phyloP scores from a whole-genome alignment of 2,797 vertebrate genomes.

The Decapterus maruadsi region DNA sequence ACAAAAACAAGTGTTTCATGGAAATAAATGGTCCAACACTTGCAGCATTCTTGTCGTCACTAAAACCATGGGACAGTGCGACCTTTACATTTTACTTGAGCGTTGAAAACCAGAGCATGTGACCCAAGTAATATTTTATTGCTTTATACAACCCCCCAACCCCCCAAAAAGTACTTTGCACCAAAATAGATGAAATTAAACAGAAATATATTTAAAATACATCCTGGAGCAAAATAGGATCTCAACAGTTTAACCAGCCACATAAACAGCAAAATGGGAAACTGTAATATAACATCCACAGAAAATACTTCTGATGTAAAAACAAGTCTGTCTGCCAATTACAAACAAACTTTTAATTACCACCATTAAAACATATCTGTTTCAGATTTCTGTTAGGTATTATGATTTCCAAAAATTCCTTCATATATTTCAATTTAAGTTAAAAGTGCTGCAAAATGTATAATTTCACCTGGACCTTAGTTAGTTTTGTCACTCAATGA shows the following conservation, averaged over 20 bases:
- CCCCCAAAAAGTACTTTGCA: constrained; percentile 21
- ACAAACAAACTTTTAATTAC: neutral
- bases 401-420: neutral
- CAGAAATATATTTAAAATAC: constrained; percentile 34
- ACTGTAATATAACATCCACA: constrained; percentile 11
- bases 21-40: constrained; percentile 3
- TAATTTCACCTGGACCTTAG: neutral
- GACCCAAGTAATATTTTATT: constrained; percentile 45
- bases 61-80: neutral
- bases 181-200: constrained; percentile 19
- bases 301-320: constrained; percentile 41
- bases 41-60: neutral
- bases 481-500: neutral
- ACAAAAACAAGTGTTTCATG: constrained; percentile 18
- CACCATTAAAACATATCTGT: neutral
- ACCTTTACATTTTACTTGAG: neutral
- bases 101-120: constrained; percentile 18
- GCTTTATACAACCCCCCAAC: constrained; percentile 35
- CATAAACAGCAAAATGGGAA: constrained; percentile 39
- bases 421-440: neutral
- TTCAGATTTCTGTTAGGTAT: neutral
- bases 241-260: constrained; percentile 25
- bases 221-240: constrained; percentile 29
- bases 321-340: constrained; percentile 4
- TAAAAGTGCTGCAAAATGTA: neutral